These are phyloP conservation scores for Harpalus rubripes DNA, from an alignment of 2,888 invertebrate genomes.

Conservation along the genomic window DNA sequence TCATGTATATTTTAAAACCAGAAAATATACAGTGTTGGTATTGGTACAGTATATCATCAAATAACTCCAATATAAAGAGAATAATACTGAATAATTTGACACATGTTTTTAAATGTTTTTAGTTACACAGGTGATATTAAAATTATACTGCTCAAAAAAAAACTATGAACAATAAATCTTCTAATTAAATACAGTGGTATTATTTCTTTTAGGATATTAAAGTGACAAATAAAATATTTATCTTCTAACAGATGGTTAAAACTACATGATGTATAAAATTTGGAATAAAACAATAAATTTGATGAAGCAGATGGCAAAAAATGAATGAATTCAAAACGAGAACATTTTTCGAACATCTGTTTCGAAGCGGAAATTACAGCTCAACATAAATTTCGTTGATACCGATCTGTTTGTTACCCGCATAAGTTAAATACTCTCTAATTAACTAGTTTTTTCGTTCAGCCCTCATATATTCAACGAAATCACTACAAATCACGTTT, in stretches of 20 bases:
- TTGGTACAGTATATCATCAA: background rate
- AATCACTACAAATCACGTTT: slow-evolving; percentile 47
- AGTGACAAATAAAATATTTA: slow-evolving; percentile 15
- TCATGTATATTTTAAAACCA: too few relatives aligned
- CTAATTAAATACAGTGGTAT: background rate
- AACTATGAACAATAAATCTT: background rate
- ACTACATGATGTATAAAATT: slow-evolving; percentile 13
- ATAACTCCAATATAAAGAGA: background rate
- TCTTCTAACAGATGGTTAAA: background rate
- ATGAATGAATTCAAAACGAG: slow-evolving; percentile 25
- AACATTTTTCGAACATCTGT: slow-evolving; percentile 44
- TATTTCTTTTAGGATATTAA: background rate
- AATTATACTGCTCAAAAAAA: background rate
- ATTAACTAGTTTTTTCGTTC: slow-evolving; percentile 36
- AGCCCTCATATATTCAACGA: slow-evolving; percentile 26
- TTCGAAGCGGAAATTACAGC: slow-evolving; percentile 32
- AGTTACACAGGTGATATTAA: background rate
- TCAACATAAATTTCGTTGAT: slow-evolving; percentile 47
- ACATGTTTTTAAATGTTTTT: background rate
- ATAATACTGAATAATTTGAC: background rate
- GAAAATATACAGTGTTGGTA: background rate
- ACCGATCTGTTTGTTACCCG: slow-evolving; percentile 38
- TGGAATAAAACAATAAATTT: slow-evolving; percentile 30
- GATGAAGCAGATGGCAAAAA: slow-evolving; percentile 35
- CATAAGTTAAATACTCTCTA: slow-evolving; percentile 47